These are phyloP conservation scores for Contarinia nasturtii DNA, from an alignment of 1,140 invertebrate genomes.

Conservation along the genomic window DNA sequence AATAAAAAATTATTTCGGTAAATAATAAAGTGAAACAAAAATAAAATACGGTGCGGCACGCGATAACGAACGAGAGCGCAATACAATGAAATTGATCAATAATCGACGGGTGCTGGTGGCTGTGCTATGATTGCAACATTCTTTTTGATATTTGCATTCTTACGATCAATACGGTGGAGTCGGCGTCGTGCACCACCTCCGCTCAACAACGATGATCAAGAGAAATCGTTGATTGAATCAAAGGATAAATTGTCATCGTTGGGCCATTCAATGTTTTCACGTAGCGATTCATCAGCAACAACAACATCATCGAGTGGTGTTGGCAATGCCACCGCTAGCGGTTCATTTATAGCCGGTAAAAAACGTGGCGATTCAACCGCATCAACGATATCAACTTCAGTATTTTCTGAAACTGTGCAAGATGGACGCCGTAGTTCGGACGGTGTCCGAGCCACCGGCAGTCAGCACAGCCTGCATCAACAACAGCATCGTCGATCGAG, in stretches of 20 bases:
- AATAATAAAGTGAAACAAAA: too few relatives aligned
- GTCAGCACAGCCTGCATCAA: too few relatives aligned
- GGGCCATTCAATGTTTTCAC: constrained; percentile 15
- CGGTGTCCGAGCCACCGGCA: constrained; percentile 1
- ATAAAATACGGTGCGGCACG: too few relatives aligned
- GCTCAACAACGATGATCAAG: neutral
- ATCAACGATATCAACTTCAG: constrained; percentile 20
- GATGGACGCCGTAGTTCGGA: constrained; percentile 18
- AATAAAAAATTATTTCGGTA: too few relatives aligned
- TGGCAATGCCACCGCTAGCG: constrained; percentile 3
- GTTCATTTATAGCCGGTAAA: constrained; percentile 13
- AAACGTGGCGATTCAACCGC: constrained; percentile 14
- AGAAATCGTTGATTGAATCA: neutral
- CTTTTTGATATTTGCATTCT: constrained; percentile 23
- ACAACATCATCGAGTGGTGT: constrained; percentile 19
- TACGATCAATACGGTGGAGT: constrained; percentile 22
- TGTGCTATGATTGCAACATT: constrained; percentile 21
- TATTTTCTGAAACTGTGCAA: constrained; percentile 17
- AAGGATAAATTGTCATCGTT: neutral
- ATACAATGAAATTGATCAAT: neutral
- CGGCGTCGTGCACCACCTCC: constrained; percentile 4
- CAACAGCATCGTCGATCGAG: constrained; percentile 14
- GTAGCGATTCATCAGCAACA: constrained; percentile 21
- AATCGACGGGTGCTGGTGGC: neutral
- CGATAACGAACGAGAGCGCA: neutral